phyloP scores from a whole-genome alignment of 2,888 invertebrate genomes.

The Idaea aversata region DNA sequence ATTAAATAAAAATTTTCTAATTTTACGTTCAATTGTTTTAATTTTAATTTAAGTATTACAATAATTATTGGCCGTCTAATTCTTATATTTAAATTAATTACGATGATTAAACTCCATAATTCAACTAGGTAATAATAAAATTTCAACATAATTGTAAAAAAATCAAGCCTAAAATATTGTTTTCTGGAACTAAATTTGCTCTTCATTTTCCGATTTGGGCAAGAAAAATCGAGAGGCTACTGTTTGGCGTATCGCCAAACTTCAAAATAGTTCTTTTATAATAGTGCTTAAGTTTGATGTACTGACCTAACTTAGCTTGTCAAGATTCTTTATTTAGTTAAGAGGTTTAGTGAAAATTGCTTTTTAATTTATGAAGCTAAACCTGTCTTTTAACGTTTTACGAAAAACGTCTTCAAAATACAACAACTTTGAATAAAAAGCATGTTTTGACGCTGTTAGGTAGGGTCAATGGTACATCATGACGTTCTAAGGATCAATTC shows the following conservation, averaged over 20 bases:
- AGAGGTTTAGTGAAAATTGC: slow-evolving; percentile 65
- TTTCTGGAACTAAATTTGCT: not conserved
- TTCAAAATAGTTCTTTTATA: slow-evolving; percentile 53
- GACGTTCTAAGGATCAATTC: too few relatives aligned
- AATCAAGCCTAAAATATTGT: too few relatives aligned
- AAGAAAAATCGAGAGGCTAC: slow-evolving; percentile 42
- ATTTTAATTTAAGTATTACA: too few relatives aligned
- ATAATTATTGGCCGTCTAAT: too few relatives aligned
- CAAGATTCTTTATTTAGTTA: slow-evolving; percentile 66
- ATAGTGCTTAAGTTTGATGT: slow-evolving; percentile 74
- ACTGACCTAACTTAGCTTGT: slow-evolving; percentile 58
- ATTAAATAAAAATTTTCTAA: too few relatives aligned
- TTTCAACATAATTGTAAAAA: too few relatives aligned
- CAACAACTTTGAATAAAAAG: not conserved
- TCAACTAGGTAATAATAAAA: too few relatives aligned
- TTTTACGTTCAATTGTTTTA: too few relatives aligned
- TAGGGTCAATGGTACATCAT: too few relatives aligned
- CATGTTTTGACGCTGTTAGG: too few relatives aligned
- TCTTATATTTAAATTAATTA: too few relatives aligned
- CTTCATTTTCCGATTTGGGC: slow-evolving; percentile 21
- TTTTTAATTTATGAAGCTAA: slow-evolving; percentile 24
- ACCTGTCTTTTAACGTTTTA: not conserved
- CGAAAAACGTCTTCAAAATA: not conserved
- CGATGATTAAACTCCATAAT: too few relatives aligned
- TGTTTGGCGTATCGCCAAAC: slow-evolving; percentile 58